Percentiles rank a stretch among this genome's conserved stretches.
Evolutionary conservation across 1,140 invertebrate species (phyloP).

Genomic region (Acromyrmex heyeri): DNA sequence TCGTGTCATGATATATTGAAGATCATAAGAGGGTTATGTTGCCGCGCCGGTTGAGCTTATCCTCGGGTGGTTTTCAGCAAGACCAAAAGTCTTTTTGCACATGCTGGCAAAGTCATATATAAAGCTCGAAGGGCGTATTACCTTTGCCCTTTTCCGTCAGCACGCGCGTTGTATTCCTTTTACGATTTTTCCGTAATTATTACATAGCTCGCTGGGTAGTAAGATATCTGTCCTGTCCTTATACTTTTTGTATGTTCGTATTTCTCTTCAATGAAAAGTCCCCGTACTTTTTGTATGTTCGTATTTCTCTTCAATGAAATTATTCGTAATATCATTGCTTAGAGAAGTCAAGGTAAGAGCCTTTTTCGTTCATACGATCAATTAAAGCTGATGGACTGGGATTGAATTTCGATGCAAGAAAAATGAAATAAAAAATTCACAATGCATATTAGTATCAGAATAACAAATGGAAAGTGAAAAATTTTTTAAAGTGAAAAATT

Average conservation of each 20-base stretch:
- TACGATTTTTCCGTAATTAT: slow-evolving; percentile 32
- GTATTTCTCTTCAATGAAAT: background rate
- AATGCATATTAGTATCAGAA: background rate
- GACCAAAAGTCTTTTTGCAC: slow-evolving; percentile 19
- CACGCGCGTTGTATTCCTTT: background rate
- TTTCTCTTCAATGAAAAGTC: background rate
- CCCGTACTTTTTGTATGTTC: background rate
- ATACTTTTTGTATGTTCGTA: background rate
- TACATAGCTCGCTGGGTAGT: background rate
- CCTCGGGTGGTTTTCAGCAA: slow-evolving; percentile 15
- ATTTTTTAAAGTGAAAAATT: background rate
- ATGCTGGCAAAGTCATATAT: background rate
- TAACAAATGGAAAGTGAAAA: background rate
- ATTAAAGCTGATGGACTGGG: slow-evolving; percentile 13
- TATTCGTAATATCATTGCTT: slow-evolving; percentile 30
- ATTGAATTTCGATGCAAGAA: slow-evolving; percentile 26
- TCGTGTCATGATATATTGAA: background rate
- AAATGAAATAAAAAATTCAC: slow-evolving; percentile 3
- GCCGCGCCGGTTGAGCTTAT: background rate
- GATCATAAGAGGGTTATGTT: slow-evolving; percentile 2
- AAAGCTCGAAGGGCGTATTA: background rate
- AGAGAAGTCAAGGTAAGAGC: background rate
- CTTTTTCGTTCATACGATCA: background rate
- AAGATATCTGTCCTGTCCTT: background rate
- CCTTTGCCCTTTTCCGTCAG: slow-evolving; percentile 42